Base-by-base conservation (phyloP, 2,888 invertebrate species). In the Brenthis daphne region DNA sequence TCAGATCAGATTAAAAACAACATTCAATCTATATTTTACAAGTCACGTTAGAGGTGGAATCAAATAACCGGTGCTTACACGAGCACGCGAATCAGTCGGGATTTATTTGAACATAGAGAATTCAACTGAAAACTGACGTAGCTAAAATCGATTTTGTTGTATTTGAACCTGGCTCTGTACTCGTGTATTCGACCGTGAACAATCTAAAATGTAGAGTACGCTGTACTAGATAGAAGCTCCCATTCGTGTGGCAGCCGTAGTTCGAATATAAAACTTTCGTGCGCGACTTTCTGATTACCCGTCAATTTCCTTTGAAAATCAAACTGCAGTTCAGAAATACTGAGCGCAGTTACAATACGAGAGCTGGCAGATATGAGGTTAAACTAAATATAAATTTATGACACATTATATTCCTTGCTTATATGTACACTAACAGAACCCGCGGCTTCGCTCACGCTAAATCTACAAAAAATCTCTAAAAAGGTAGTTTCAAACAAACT, bases 131-230 rank as follows among this genome's bases (percentile, higher is more conserved):
- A 75, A 75, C 73, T 73, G 73, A 76, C 75, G 68, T 48, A 58
- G 74, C 73, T 71, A 74, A 76, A 77, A 74, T 74, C 69, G 72
- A 74, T 69, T 73, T 75, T 67, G 73, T 73, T 72, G 70, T 74
- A 73, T 75, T 73, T 66, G 66, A 74, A 73, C 70, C 74, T 69
- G 72, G 74, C 74, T 72, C 76, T 75, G 74, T 75, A 73, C 72
- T 75, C 74, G 78, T 74, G 77, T 76, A 75, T 74, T 77, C 77
- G 76, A 77, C 74, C 76, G 77, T 77, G 77, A 78, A 76, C 77
- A 75, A 79, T 78, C 74, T 76, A 76, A 77, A 75, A 75, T 74
- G 75, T 67, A 73, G 74, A 74, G 75, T 74, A 69, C 74, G 74
- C 73, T 57, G 64, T 61, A 68, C 66, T 67, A 67, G 73, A 73